A percentile compares a stretch with the other conserved stretches of the same genome.
Conservation (phyloP, 2,888 invertebrate species). For the Rhagium mordax region DNA sequence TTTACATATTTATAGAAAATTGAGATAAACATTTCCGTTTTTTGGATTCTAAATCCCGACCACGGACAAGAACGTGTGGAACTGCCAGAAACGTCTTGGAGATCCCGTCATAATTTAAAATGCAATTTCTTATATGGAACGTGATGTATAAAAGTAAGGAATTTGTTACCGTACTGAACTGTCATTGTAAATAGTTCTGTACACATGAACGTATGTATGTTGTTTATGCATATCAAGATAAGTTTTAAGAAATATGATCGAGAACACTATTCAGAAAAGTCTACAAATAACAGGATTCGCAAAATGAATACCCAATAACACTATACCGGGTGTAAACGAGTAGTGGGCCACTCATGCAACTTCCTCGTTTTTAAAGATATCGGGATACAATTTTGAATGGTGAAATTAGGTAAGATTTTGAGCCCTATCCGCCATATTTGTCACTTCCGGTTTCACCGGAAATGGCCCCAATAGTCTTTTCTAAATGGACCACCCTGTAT, state of each 20-base stretch:
- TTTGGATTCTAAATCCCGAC: conserved; percentile 25
- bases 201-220: neutral
- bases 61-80: conserved; percentile 39
- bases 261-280: conserved; percentile 29
- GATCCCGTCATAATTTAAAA: conserved; percentile 61
- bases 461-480: too few relatives aligned
- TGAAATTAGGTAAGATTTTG: too few relatives aligned
- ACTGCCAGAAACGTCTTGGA: conserved; percentile 45
- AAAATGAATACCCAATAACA: too few relatives aligned
- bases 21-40: conserved; percentile 46
- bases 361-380: too few relatives aligned
- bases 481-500: too few relatives aligned
- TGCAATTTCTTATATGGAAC: conserved; percentile 63
- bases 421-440: too few relatives aligned
- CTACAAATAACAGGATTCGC: too few relatives aligned
- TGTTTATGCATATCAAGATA: neutral
- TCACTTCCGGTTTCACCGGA: too few relatives aligned
- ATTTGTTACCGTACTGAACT: conserved; percentile 22
- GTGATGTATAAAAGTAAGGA: conserved; percentile 57
- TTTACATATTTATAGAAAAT: conserved; percentile 56
- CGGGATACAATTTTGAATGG: too few relatives aligned
- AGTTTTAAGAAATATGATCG: conserved; percentile 37
- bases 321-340: too few relatives aligned
- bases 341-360: too few relatives aligned
- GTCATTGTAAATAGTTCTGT: conserved; percentile 51